Evolutionary conservation across 1,140 invertebrate species (phyloP), one percentile per base, ranked within the genome.

Genomic region (Bombus affinis): DNA sequence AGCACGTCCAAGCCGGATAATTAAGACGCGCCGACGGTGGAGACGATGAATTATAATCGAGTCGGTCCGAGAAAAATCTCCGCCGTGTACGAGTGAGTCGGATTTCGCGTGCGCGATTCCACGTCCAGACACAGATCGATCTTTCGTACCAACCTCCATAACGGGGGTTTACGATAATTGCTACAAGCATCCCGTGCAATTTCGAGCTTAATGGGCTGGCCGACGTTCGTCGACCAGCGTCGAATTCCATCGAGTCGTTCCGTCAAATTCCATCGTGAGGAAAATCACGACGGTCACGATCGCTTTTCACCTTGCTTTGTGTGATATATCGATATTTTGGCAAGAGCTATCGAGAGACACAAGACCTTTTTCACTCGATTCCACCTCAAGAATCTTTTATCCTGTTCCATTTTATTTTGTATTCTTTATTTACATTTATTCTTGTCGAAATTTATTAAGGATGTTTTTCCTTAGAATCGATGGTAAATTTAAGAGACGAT

Each of bases 151-250:
- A 25, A 76, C 62, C 68, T 86, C 88, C 77, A 83, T 89, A 89
- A 89, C 88, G 88, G 88, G 76, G 89, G 85, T 91, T 89, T 84
- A 89, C 88, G 88, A 89, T 89, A 91, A 91, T 91, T 92, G 90
- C 89, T 85, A 88, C 81, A 83, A 80, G 85, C 87, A 88, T 90
- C 90, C 77, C 37, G 75, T 85, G 87, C 85, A 91, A 92, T 90
- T 66, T 92, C 90, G 90, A 90, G 81, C 88, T 90, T 91, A 90
- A 92, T 32, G 71, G 37, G 42, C 66, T 86, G 70, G 42, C 47
- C 68, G 65, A 44, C n/a, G 39, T 37, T 32, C 39, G 39, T 73
- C 28, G 28, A 32, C n/a, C 28, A 47, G 39, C 37, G 25, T 71
- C 39, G 70, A 32, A 70, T 25, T 35, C 32, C 68, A 70, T 39